Percentiles rank a stretch among this genome's conserved stretches.
These are phyloP conservation scores for Paraescarpia echinospica DNA, from an alignment of 1,140 invertebrate genomes.

Conservation along the genomic window DNA sequence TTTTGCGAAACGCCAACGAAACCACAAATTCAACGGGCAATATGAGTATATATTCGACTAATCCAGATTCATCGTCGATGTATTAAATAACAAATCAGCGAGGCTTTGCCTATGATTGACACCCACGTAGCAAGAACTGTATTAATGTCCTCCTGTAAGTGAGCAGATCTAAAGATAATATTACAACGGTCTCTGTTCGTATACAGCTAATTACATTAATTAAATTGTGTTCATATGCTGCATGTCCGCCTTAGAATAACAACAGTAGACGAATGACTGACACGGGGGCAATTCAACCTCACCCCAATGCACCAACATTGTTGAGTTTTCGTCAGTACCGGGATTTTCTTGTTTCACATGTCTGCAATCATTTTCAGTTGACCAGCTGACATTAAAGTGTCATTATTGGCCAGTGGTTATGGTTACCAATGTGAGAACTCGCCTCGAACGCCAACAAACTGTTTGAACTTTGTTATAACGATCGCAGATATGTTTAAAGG, in stretches of 20 bases:
- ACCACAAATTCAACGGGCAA: not conserved
- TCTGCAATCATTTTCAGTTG: no score
- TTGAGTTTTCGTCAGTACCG: no score
- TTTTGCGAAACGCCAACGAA: not conserved
- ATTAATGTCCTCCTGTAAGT: not conserved
- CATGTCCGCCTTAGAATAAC: not conserved
- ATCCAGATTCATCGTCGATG: not conserved
- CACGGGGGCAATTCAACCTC: no score
- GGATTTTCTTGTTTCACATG: no score
- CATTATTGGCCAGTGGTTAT: no score
- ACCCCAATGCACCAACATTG: no score
- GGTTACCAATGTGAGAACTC: no score
- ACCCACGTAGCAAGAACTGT: not conserved
- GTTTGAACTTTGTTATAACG: no score
- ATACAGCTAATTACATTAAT: not conserved
- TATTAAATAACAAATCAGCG: conserved; percentile 1
- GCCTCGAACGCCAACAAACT: no score
- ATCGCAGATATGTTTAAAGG: no score
- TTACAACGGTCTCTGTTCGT: not conserved
- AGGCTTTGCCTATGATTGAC: not conserved
- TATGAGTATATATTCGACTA: not conserved
- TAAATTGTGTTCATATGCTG: not conserved
- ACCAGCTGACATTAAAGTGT: no score
- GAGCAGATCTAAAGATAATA: not conserved
- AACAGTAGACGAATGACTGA: no score